These are phyloP conservation scores for Callithrix jacchus DNA, from an alignment of 2,113 vertebrate genomes.

Conservation along the genomic window DNA sequence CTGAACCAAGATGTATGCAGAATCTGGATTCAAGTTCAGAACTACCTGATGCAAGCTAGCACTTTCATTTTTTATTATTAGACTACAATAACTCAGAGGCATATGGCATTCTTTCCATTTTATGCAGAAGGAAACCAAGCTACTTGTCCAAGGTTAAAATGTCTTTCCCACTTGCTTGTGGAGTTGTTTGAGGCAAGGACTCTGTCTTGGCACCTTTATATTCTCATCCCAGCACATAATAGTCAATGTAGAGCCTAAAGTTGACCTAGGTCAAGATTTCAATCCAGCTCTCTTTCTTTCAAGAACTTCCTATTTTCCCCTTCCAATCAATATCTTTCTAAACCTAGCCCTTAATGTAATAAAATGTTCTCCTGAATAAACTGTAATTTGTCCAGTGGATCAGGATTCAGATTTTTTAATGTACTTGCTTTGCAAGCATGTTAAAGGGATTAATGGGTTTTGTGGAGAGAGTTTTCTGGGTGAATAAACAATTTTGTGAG, in stretches of 20 bases:
- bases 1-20: neutral
- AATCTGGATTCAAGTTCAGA: neutral
- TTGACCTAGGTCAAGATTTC: neutral
- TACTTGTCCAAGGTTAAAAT: neutral
- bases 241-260: neutral
- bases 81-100: neutral
- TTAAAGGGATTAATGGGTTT: conserved; percentile 62
- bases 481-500: conserved; percentile 55
- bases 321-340: neutral
- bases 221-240: neutral
- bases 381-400: conserved; percentile 32
- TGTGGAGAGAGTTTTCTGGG: conserved; percentile 4
- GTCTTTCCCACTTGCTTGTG: neutral
- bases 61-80: neutral
- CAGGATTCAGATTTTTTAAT: conserved; percentile 48
- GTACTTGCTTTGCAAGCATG: conserved; percentile 27
- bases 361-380: conserved; percentile 58
- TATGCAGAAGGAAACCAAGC: neutral
- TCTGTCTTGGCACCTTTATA: neutral
- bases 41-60: neutral
- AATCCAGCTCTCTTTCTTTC: neutral
- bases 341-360: neutral
- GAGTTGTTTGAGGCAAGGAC: neutral
- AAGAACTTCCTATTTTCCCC: neutral
- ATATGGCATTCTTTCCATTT: neutral